A percentile compares a stretch with the other conserved stretches of the same genome.
phyloP scores from a whole-genome alignment of 1,140 invertebrate species.

The Doryteuthis pealeii region DNA sequence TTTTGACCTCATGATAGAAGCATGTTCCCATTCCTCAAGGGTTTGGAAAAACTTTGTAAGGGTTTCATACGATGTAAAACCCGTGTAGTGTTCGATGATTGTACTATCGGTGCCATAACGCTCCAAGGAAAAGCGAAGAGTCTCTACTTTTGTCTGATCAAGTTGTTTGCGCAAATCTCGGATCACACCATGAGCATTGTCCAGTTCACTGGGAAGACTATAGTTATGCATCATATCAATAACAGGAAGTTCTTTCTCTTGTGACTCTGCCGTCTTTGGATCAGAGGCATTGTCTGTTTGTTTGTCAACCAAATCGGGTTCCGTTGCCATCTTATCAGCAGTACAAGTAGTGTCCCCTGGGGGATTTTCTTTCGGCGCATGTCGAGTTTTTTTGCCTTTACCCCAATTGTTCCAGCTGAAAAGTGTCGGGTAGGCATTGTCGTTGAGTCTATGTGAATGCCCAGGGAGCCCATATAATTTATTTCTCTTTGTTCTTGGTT shows the following conservation, averaged over 20 bases:
- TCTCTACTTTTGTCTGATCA: background rate
- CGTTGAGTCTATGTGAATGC: background rate
- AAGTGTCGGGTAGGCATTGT: background rate
- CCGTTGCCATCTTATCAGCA: background rate
- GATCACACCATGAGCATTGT: background rate
- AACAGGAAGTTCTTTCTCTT: background rate
- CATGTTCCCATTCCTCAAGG: background rate
- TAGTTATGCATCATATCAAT: slow-evolving; percentile 9
- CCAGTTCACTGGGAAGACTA: background rate
- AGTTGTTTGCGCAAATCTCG: background rate
- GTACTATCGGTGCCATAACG: background rate
- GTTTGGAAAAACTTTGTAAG: background rate
- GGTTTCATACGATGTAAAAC: background rate
- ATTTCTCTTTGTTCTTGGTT: background rate
- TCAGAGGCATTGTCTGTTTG: background rate
- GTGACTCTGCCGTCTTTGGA: no score
- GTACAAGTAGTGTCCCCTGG: background rate
- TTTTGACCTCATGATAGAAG: background rate
- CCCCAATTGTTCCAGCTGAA: slow-evolving; percentile 6
- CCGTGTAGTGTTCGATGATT: background rate
- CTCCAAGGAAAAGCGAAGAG: background rate
- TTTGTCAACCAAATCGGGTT: background rate
- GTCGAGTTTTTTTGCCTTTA: background rate
- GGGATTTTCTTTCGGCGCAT: background rate
- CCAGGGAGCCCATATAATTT: background rate